Evolutionary conservation across 2,797 vertebrate genomes (phyloP).

Genomic region (Rhodeus uyekii): DNA sequence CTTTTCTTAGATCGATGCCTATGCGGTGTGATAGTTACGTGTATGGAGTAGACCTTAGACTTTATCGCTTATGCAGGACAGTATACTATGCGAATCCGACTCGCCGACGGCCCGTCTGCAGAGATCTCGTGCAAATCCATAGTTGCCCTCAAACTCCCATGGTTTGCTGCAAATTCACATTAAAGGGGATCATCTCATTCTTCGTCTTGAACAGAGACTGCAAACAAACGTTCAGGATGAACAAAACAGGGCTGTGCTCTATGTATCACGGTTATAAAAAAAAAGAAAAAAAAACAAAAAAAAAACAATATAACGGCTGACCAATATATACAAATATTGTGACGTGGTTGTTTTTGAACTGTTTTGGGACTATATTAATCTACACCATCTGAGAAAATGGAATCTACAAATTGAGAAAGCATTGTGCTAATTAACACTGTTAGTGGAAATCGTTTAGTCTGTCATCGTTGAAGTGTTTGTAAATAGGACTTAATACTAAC

Average conservation of each 20-base stretch:
- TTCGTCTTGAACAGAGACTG: slow-evolving; percentile 56
- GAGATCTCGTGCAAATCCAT: slow-evolving; percentile 58
- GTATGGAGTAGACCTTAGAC: slow-evolving; percentile 87
- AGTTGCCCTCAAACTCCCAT: slow-evolving; percentile 57
- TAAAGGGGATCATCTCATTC: slow-evolving; percentile 58
- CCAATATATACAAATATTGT: slow-evolving; percentile 91
- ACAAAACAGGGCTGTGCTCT: slow-evolving; percentile 49
- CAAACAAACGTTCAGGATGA: slow-evolving; percentile 61
- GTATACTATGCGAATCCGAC: slow-evolving; percentile 77
- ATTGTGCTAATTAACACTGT: slow-evolving; percentile 90
- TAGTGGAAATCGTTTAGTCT: slow-evolving; percentile 93
- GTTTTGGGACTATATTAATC: slow-evolving; percentile 94
- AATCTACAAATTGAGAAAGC: slow-evolving; percentile 84
- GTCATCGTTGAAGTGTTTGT: slow-evolving; percentile 96
- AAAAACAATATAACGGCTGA: slow-evolving; percentile 77
- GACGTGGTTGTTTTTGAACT: slow-evolving; percentile 92
- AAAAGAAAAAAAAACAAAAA: slow-evolving; percentile 61
- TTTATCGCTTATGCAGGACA: slow-evolving; percentile 84
- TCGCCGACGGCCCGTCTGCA: slow-evolving; percentile 76
- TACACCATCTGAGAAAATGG: slow-evolving; percentile 87
- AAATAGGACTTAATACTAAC: slow-evolving; percentile 97
- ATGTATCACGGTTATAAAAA: slow-evolving; percentile 62
- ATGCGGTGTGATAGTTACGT: slow-evolving; percentile 87
- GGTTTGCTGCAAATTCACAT: slow-evolving; percentile 71
- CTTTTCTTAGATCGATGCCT: slow-evolving; percentile 81